These are phyloP conservation scores for Spheniscus humboldti DNA, from an alignment of 2,797 vertebrate genomes.

Conservation along the genomic window DNA sequence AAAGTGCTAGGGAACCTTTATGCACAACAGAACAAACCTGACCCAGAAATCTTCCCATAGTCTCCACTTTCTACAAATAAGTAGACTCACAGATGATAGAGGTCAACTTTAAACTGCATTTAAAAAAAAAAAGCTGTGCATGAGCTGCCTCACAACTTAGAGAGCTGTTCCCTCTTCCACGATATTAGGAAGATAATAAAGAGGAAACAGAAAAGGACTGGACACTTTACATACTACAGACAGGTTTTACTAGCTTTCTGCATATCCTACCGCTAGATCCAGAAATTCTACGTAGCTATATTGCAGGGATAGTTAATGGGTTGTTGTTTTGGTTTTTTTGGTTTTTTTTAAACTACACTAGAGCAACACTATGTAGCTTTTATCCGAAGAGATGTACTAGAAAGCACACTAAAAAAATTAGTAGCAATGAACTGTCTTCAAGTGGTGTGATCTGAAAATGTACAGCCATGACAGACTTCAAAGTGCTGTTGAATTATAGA, in stretches of 20 bases:
- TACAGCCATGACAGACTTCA: background rate
- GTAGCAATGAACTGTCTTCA: background rate
- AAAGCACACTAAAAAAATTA: background rate
- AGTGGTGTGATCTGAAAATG: background rate
- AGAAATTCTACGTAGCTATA: background rate
- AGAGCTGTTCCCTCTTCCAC: background rate
- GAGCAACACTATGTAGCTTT: background rate
- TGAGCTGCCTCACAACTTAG: background rate
- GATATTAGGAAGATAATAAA: background rate
- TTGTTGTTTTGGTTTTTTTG: background rate
- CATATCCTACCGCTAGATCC: background rate
- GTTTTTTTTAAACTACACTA: background rate
- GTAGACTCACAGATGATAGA: rapidly evolving
- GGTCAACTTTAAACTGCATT: background rate
- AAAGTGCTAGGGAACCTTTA: background rate
- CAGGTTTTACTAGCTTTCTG: background rate
- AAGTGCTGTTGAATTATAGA: background rate
- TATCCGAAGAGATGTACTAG: background rate
- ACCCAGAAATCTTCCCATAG: background rate
- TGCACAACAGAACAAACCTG: background rate
- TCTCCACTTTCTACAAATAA: background rate
- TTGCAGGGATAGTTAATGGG: background rate
- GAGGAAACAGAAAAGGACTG: background rate
- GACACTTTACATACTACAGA: background rate
- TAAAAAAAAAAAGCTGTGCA: background rate